Conservation (phyloP, 2,113 vertebrate genomes). For the Willisornis vidua region DNA sequence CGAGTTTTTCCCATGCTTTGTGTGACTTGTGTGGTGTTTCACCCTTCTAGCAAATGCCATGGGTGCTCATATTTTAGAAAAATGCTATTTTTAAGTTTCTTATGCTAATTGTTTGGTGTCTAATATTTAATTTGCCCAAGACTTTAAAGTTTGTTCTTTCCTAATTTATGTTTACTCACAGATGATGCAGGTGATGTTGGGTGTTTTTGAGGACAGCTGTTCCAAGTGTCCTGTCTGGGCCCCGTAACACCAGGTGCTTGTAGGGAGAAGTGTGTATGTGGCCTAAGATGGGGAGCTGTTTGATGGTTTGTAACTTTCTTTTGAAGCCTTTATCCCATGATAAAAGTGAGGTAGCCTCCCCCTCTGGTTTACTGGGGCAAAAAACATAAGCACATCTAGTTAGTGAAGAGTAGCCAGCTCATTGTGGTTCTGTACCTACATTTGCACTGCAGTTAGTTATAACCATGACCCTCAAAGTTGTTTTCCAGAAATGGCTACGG, state of each 20-base stretch:
- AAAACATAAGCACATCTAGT: not conserved
- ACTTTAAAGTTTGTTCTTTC: not conserved
- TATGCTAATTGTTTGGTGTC: not conserved
- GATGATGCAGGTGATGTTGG: not conserved
- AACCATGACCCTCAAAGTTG: not conserved
- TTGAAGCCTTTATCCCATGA: not conserved
- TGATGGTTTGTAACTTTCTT: not conserved
- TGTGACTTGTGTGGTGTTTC: not conserved
- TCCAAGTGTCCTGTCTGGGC: not conserved
- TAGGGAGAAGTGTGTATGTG: not conserved
- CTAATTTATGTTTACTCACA: not conserved
- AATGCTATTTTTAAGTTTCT: not conserved
- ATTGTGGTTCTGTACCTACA: not conserved
- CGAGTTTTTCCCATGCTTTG: not conserved
- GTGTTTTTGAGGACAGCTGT: not conserved
- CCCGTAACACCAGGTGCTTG: not conserved
- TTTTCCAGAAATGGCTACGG: not conserved
- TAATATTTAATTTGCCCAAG: not conserved
- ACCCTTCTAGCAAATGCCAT: not conserved
- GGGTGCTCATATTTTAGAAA: not conserved
- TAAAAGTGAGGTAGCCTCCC: not conserved
- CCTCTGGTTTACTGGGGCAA: accelerated
- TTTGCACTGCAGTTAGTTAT: not conserved
- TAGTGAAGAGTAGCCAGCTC: not conserved
- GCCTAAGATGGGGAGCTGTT: not conserved